Percentiles rank a stretch among this genome's conserved stretches.
These are phyloP conservation scores for Enteromius afrohamiltoni DNA, from an alignment of 2,797 vertebrate genomes.

Conservation along the genomic window DNA sequence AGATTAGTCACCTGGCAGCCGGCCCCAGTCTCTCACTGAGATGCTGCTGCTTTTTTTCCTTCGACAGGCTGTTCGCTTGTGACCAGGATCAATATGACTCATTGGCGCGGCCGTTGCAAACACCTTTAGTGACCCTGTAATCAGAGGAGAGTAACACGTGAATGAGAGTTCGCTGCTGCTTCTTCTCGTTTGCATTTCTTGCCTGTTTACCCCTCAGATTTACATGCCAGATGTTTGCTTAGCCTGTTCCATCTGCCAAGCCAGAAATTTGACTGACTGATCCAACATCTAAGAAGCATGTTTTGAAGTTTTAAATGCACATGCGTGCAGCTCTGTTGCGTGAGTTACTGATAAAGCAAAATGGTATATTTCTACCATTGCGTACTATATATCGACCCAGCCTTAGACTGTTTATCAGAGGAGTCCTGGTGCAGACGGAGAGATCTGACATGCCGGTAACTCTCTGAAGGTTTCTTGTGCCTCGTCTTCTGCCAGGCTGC, in stretches of 20 bases:
- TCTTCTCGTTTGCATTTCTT: slow-evolving; percentile 37
- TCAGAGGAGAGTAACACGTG: not conserved
- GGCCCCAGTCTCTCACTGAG: slow-evolving; percentile 47
- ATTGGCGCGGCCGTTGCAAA: not conserved
- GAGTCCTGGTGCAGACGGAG: not conserved
- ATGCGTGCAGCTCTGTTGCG: not conserved
- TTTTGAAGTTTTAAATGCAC: not conserved
- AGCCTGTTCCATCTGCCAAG: slow-evolving; percentile 13
- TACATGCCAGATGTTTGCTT: slow-evolving; percentile 42
- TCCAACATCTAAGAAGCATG: not conserved
- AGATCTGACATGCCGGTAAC: not conserved
- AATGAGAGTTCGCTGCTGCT: not conserved
- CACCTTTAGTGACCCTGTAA: not conserved
- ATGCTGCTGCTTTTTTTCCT: slow-evolving; percentile 48
- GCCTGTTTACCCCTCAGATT: slow-evolving; percentile 27
- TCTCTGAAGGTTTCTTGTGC: not conserved
- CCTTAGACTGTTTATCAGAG: not conserved
- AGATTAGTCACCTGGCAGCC: slow-evolving; percentile 60
- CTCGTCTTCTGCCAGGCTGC: not conserved
- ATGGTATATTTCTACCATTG: not conserved
- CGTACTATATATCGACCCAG: not conserved
- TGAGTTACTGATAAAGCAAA: not conserved
- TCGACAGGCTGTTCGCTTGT: not conserved
- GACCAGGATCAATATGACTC: slow-evolving; percentile 14
- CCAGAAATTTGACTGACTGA: slow-evolving; percentile 40